Base-by-base conservation (phyloP, 2,888 invertebrate species). In the Megalurothrips usitatus region DNA sequence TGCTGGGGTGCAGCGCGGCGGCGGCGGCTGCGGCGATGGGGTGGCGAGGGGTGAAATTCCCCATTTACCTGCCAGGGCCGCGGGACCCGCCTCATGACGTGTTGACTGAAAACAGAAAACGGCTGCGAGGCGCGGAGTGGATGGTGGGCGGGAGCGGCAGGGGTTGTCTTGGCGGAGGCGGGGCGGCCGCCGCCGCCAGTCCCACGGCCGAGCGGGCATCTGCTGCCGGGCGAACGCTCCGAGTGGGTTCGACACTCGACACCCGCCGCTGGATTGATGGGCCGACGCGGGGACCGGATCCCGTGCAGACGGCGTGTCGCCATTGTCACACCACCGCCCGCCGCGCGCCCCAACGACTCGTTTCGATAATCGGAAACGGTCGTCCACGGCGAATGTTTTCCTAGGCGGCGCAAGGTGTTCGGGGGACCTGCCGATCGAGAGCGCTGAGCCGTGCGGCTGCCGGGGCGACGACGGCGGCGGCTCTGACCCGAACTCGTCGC, bases 41-140 rank as follows among this genome's bases (percentile, higher is more conserved):
- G 68, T 26, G 68, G 68, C 26, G 23, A 75, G 68, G 68, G 68
- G 26, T 75, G 68, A 75, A 75, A 75, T 75, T 75, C 68, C 26
- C 68, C 68, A 75, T 75, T 26, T 75, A 75, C 68, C 68, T 75
- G 68, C 52, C 17, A 17, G 19, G 11, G 68, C 68, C 10, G 1
- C 68, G 26, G 68, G 9, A 58, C 14, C 52, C 17, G 34, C 6
- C 34, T 43, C 26, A 12, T 26, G 68, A 75, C 68, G 68, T 26
- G 68, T 75, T 75, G 68, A 75, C 68, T 75, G 68, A 75, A 75
- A 75, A 75, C 68, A 75, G 68, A 58, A 58, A 58, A 58, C 34
- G 34, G 6, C 34, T 43, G 3, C 3, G 58, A 19, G 58, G 58
- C 58, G 58, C 58, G 34, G 34, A 43, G 34, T 43, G 2, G 34